These are phyloP conservation scores for Benthosema pterotum DNA, from an alignment of 2,797 vertebrate species.

Conservation along the genomic window DNA sequence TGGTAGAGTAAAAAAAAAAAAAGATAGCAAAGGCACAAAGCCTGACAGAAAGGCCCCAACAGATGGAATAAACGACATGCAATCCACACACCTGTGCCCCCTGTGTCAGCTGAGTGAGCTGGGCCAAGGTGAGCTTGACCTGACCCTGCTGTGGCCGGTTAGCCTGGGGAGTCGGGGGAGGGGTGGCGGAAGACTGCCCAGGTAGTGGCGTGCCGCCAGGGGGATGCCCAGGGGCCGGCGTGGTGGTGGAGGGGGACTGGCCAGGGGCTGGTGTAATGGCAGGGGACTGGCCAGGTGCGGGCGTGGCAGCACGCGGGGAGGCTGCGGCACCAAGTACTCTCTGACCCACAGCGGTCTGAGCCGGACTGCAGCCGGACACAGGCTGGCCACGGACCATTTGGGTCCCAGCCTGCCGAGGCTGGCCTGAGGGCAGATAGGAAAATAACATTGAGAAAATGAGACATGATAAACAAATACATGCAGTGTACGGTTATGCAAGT, in stretches of 20 bases:
- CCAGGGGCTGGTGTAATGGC: conserved; percentile 51
- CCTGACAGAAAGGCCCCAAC: too few species aligned
- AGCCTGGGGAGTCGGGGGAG: conserved; percentile 49
- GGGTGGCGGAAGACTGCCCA: conserved; percentile 49
- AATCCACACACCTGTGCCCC: conserved; percentile 87
- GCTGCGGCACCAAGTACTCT: conserved; percentile 71
- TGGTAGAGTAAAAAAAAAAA: too few species aligned
- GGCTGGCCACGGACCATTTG: conserved; percentile 85
- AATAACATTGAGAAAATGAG: not conserved
- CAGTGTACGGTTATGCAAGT: too few species aligned
- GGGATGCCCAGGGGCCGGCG: conserved; percentile 48
- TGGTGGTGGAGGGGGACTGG: conserved; percentile 46
- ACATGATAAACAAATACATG: too few species aligned
- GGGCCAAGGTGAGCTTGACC: conserved; percentile 97
- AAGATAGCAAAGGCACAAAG: too few species aligned
- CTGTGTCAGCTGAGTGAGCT: conserved; percentile 95
- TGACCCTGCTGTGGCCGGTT: conserved; percentile 93
- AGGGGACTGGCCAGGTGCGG: conserved; percentile 36
- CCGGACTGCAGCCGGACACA: conserved; percentile 72
- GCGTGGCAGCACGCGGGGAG: conserved; percentile 65
- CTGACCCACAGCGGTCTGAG: conserved; percentile 75
- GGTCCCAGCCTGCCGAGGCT: conserved; percentile 84
- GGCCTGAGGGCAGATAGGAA: conserved; percentile 71
- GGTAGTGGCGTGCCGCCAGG: conserved; percentile 63
- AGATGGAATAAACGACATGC: not conserved